Percentiles rank a stretch among this genome's conserved stretches.
Evolutionary conservation across 2,888 invertebrate genomes (phyloP).

Genomic region (Apocheima hispidaria): DNA sequence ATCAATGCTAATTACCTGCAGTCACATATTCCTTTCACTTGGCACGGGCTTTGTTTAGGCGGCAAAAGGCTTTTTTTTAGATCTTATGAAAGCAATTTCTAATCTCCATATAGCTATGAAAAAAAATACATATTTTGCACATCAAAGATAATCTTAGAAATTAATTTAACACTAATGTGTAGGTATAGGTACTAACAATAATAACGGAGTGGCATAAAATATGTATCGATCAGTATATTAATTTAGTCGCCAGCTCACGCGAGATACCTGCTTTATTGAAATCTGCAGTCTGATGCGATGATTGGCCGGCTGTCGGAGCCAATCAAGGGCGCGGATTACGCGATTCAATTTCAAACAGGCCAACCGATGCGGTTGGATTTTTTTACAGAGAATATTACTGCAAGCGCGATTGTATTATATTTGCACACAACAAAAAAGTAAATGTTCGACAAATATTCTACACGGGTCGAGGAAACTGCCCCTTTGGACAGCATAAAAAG

Average conservation of each 20-base stretch:
- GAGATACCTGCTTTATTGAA: neutral
- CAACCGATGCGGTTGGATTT: too few species aligned
- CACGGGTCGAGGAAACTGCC: neutral
- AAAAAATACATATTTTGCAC: slow-evolving; percentile 37
- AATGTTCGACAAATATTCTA: too few species aligned
- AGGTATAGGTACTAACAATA: slow-evolving; percentile 14
- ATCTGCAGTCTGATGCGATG: too few species aligned
- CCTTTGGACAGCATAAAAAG: too few species aligned
- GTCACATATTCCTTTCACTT: neutral
- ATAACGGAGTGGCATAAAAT: neutral
- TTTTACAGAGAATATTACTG: too few species aligned
- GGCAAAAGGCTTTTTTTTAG: neutral
- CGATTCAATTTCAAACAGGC: too few species aligned
- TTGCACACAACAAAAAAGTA: too few species aligned
- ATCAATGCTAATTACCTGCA: neutral
- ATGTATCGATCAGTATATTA: neutral
- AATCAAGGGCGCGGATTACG: too few species aligned
- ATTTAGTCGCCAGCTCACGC: neutral
- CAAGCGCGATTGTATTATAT: too few species aligned
- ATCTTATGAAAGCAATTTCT: neutral
- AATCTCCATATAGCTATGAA: slow-evolving; percentile 21
- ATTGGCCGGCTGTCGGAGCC: too few species aligned
- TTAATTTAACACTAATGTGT: slow-evolving; percentile 21
- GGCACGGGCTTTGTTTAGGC: neutral
- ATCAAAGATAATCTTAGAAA: slow-evolving; percentile 37